Percentiles rank a stretch among this genome's conserved stretches.
phyloP scores from a whole-genome alignment of 2,113 vertebrate genomes.

The Caretta caretta region DNA sequence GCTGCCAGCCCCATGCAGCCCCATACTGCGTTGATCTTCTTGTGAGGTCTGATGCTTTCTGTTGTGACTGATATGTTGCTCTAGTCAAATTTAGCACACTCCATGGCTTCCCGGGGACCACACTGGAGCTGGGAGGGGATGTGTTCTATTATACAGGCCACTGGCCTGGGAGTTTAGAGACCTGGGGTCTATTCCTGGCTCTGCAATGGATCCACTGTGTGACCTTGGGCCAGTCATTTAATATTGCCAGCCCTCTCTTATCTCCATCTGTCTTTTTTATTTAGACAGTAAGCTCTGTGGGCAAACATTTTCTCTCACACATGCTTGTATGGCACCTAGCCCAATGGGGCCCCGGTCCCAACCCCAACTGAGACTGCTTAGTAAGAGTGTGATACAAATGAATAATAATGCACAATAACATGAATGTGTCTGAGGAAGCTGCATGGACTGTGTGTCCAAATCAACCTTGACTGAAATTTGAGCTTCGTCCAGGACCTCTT shows the following conservation, averaged over 20 bases:
- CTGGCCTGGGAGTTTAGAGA: neutral
- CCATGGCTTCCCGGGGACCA: neutral
- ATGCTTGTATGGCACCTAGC: accelerated
- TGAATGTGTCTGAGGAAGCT: neutral
- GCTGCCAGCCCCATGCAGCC: neutral
- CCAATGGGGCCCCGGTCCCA: accelerated
- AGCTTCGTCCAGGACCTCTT: accelerated
- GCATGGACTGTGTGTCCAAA: neutral
- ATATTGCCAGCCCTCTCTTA: neutral
- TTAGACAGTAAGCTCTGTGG: neutral
- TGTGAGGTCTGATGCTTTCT: neutral
- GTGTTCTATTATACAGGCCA: neutral
- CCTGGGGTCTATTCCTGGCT: neutral
- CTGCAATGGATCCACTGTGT: neutral
- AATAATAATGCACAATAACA: neutral
- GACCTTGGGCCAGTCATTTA: neutral
- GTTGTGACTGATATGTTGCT: neutral
- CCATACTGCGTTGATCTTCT: neutral
- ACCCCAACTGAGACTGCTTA: too few relatives aligned
- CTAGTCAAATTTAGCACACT: neutral
- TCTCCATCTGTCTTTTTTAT: neutral
- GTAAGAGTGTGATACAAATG: neutral
- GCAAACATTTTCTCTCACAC: neutral
- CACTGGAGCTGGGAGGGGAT: neutral
- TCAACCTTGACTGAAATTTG: neutral